A percentile compares a stretch with the other conserved stretches of the same genome.
phyloP scores from a whole-genome alignment of 2,888 invertebrate genomes.

The Megalurothrips usitatus region DNA sequence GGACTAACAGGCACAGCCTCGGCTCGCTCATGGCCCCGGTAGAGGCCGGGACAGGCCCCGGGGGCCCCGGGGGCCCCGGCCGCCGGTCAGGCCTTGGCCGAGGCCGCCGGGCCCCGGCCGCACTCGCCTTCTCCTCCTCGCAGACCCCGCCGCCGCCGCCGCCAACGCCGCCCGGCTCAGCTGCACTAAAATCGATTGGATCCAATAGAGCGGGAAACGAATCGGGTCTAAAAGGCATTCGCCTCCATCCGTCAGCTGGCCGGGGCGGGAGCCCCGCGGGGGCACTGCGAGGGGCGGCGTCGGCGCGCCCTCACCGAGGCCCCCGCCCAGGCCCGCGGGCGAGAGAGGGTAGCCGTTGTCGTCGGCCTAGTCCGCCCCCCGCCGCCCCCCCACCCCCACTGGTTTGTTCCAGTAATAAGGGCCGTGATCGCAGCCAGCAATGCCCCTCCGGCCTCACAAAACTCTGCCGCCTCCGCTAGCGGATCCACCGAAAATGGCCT shows the following conservation, averaged over 20 bases:
- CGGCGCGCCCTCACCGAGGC: not conserved
- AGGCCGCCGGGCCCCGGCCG: too few species aligned
- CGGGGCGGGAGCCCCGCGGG: not conserved
- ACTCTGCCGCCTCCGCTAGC: too few species aligned
- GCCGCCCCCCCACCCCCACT: not conserved
- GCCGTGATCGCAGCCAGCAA: not conserved
- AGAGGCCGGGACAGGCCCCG: too few species aligned
- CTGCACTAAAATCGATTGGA: conserved; percentile 26
- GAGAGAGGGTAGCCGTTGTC: not conserved
- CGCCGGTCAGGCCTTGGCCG: too few species aligned
- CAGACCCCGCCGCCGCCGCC: not conserved
- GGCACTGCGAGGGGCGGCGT: not conserved
- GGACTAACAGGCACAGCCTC: too few species aligned
- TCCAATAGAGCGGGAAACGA: conserved; percentile 26
- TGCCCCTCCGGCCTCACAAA: too few species aligned
- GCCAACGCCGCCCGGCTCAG: conserved; percentile 19
- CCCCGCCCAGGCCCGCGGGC: too few species aligned
- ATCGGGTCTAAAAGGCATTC: conserved; percentile 14
- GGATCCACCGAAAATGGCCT: too few species aligned
- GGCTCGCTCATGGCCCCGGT: not conserved
- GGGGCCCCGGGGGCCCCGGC: too few species aligned
- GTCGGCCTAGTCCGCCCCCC: not conserved
- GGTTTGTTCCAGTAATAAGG: not conserved
- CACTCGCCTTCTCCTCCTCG: not conserved
- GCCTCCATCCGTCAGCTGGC: conserved; percentile 13